These are phyloP conservation scores for Acleris holmiana DNA, from an alignment of 2,888 invertebrate species.

Conservation along the genomic window DNA sequence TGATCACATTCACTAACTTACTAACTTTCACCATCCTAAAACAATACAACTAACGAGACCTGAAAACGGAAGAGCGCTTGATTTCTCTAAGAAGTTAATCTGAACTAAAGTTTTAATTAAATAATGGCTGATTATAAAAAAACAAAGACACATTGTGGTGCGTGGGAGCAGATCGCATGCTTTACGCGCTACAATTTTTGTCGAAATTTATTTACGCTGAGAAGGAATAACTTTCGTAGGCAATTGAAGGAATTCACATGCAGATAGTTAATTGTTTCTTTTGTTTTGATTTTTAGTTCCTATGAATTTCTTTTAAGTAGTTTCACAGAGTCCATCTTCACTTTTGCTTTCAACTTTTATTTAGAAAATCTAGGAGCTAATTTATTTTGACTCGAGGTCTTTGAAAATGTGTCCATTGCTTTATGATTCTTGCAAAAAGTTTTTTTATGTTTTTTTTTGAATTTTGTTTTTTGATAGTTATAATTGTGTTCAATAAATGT, in stretches of 20 bases:
- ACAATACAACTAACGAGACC: conserved; percentile 29
- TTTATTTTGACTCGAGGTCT: too few species aligned
- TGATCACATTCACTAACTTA: background rate
- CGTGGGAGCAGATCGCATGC: conserved; percentile 31
- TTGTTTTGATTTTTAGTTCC: background rate
- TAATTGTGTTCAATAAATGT: too few species aligned
- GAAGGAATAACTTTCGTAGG: conserved; percentile 2
- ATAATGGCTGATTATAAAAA: conserved; percentile 27
- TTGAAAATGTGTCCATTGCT: too few species aligned
- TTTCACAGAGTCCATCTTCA: background rate
- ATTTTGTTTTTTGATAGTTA: too few species aligned
- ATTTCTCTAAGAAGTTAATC: conserved; percentile 27
- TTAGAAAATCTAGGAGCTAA: too few species aligned
- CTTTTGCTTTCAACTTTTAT: too few species aligned
- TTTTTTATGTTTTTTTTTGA: too few species aligned
- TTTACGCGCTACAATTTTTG: conserved; percentile 22
- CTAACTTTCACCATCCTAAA: conserved; percentile 29
- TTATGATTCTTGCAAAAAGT: too few species aligned
- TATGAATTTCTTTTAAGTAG: background rate
- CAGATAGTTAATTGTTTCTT: background rate
- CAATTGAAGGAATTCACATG: conserved; percentile 12
- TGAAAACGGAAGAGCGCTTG: conserved; percentile 29
- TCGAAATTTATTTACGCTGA: conserved; percentile 6
- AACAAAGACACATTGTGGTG: conserved; percentile 31
- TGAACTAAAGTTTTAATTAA: conserved; percentile 26